Evolutionary conservation across 2,888 invertebrate species (phyloP).

Genomic region (Cheilosia impressa): DNA sequence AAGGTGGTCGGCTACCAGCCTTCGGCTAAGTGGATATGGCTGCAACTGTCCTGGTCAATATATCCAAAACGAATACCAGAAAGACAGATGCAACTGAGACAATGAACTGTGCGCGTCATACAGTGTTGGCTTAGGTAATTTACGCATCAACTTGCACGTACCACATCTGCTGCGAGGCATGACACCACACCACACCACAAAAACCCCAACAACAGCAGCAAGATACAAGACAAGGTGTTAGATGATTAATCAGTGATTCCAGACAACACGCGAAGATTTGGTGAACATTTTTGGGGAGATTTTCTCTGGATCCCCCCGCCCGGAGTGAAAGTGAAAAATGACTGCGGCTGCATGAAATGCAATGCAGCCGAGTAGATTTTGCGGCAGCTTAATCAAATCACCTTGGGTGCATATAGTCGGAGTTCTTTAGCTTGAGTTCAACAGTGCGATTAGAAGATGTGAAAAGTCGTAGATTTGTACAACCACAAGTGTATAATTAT

Average conservation of each 20-base stretch:
- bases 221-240: constrained; percentile 45
- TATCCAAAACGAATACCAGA: constrained; percentile 37
- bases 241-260: constrained; percentile 47
- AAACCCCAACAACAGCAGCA: constrained; percentile 24
- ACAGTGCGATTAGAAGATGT: constrained; percentile 13
- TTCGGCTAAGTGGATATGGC: constrained; percentile 18
- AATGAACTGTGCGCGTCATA: constrained; percentile 33
- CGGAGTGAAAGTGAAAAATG: constrained; percentile 58
- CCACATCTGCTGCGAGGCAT: constrained; percentile 26
- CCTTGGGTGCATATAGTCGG: too few species aligned
- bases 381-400: constrained; percentile 18
- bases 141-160: constrained; percentile 39
- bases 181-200: constrained; percentile 19
- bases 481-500: constrained; percentile 27
- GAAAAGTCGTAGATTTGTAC: background rate
- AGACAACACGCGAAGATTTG: constrained; percentile 29
- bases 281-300: constrained; percentile 36
- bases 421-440: constrained; percentile 14
- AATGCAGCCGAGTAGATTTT: constrained; percentile 23
- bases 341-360: constrained; percentile 50
- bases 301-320: constrained; percentile 34
- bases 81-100: constrained; percentile 40
- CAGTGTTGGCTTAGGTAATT: constrained; percentile 36
- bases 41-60: constrained; percentile 14
- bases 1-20: constrained; percentile 32